Evolutionary conservation across 2,888 invertebrate species (phyloP).

Genomic region (Xanthia icteritia): DNA sequence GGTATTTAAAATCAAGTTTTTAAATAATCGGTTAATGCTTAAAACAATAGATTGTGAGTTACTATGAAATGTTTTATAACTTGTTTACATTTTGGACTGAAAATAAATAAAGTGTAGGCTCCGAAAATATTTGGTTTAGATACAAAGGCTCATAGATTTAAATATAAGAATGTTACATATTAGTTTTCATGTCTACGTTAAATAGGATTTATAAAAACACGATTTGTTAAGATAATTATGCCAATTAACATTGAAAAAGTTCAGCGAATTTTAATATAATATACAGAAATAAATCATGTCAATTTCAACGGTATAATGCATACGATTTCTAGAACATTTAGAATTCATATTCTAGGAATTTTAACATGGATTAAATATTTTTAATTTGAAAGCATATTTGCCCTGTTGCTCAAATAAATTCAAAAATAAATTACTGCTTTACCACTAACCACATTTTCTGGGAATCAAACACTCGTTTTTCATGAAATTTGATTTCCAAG

Average conservation of each 20-base stretch:
- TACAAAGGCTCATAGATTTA: too few species aligned
- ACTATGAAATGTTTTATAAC: not conserved
- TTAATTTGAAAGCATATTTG: constrained; percentile 4
- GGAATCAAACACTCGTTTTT: not conserved
- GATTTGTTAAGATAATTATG: not conserved
- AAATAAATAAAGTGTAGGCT: not conserved
- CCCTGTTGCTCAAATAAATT: not conserved
- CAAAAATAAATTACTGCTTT: constrained; percentile 16
- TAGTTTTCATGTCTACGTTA: not conserved
- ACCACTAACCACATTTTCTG: not conserved
- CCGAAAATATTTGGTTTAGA: not conserved
- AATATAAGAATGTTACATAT: too few species aligned
- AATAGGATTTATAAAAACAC: not conserved
- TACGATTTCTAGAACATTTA: not conserved
- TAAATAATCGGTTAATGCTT: not conserved
- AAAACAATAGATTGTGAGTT: not conserved
- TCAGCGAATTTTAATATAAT: not conserved
- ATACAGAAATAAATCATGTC: not conserved
- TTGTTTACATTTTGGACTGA: not conserved
- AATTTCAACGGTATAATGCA: not conserved
- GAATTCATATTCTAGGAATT: not conserved
- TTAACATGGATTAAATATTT: not conserved
- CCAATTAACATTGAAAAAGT: not conserved
- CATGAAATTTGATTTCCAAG: not conserved
- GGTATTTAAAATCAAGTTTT: not conserved